Evolutionary conservation across 2,888 invertebrate genomes (phyloP), one percentile per base, ranked within the genome.

Genomic region (Tanypteryx hageni): DNA sequence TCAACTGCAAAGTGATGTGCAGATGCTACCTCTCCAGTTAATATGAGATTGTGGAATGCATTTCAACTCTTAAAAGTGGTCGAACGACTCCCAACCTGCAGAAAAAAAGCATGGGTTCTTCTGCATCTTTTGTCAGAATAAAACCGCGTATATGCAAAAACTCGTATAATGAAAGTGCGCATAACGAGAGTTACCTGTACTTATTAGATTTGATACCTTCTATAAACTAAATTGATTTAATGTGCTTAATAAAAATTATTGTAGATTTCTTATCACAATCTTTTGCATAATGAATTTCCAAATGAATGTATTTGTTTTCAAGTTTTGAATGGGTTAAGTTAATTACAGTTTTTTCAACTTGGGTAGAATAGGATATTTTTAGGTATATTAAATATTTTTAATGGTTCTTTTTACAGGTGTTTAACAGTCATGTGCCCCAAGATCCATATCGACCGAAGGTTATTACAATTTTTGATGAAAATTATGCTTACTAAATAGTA

Each of bases 381-480:
- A 68, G 64, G 13, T 9, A n/a, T 68, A 89, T 64, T 89, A 89
- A 64, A 89, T 83, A 84, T 92, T 82, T 61, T 76, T 27, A 22
- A 81, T 92, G 92, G n/a, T 81, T 84, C 64, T 85, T 92, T 93
- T 97, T 97, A 95, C 97, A 98, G 98, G 98, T 98, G 95, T 98
- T 98, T 97, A 98, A 98, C 97, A 98, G 98, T 97, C 98, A 98
- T 97, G 98, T 98, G 96, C 97, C 98, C 96, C 97, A 97, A 97
- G 98, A 98, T 96, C 97, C 98, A 95, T 98, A 97, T 97, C 97
- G 98, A 97, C 97, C 98, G 96, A 98, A 98, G 97, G 97, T 98
- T 97, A 96, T 96, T 82, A 82, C 82, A 92, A 92, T 82, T 92
- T 76, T 92, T 92, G 76, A 76, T 82, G 83, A 92, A 92, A 81